Percentiles rank a stretch among this genome's conserved stretches.
Conservation (phyloP, 2,113 vertebrate species). For the Ranitomeya variabilis region DNA sequence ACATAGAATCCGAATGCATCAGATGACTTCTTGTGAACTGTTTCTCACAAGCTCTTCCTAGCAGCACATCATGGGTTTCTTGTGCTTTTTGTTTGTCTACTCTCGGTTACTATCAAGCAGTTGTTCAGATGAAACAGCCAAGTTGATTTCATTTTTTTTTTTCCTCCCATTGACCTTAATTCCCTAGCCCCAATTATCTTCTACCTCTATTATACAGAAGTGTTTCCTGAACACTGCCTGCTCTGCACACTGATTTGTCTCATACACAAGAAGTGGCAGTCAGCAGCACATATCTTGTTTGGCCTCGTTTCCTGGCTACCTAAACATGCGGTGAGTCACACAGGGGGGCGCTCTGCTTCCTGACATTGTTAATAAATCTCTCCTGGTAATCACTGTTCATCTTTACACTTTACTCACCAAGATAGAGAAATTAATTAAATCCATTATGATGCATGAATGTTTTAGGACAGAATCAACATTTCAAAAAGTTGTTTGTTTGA, state of each 20-base stretch:
- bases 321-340: not conserved
- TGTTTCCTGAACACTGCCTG: not conserved
- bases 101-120: constrained; percentile 56
- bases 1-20: not conserved
- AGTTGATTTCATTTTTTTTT: not conserved
- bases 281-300: not conserved
- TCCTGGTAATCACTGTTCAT: not conserved
- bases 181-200: not conserved
- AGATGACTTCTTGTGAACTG: not conserved
- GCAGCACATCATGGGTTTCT: not conserved
- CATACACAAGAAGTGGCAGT: not conserved
- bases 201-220: not conserved
- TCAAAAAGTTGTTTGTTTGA: no score
- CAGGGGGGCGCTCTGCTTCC: not conserved
- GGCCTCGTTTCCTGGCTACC: not conserved
- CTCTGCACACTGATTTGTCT: not conserved
- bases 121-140: not conserved
- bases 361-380: not conserved
- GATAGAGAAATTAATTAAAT: not conserved
- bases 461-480: not conserved
- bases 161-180: not conserved
- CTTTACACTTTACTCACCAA: not conserved
- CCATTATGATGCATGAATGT: not conserved
- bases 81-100: constrained; percentile 64
- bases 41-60: not conserved